Evolutionary conservation across 2,888 invertebrate species (phyloP).

Genomic region (Itoplectis maculator): DNA sequence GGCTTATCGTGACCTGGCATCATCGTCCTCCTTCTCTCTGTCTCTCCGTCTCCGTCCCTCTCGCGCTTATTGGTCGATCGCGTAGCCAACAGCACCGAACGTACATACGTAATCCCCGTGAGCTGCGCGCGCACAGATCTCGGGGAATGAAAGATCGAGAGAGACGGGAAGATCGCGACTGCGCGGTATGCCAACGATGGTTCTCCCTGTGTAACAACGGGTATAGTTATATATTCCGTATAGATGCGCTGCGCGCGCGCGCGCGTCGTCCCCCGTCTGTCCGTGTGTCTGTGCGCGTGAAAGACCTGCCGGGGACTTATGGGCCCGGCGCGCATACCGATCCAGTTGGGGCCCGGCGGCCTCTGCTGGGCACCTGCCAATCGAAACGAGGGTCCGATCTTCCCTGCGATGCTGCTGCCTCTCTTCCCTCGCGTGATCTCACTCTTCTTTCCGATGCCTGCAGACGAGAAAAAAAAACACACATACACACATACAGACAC

Average conservation of each 20-base stretch:
- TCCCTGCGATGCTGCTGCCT: constrained; percentile 43
- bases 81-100: constrained; percentile 18
- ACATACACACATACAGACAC: too few species aligned
- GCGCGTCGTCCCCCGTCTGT: too few species aligned
- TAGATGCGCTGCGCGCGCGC: background rate
- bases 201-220: constrained; percentile 24
- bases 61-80: background rate
- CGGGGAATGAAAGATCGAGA: background rate
- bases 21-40: constrained; percentile 42
- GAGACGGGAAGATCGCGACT: constrained; percentile 47
- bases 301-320: constrained; percentile 57
- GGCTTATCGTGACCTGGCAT: constrained; percentile 58
- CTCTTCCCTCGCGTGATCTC: constrained; percentile 45
- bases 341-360: constrained; percentile 54
- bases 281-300: constrained; percentile 15
- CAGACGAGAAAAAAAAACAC: constrained; percentile 22
- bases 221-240: constrained; percentile 19
- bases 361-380: constrained; percentile 61
- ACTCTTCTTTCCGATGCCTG: constrained; percentile 23
- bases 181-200: constrained; percentile 55
- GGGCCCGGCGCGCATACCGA: constrained; percentile 54
- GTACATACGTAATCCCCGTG: constrained; percentile 52
- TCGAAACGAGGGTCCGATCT: constrained; percentile 64
- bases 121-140: constrained; percentile 17
- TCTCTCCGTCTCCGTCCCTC: constrained; percentile 30